phyloP scores from a whole-genome alignment of 30 jellyfish, hydroid and myxozoan species.

The Aurelia sp. region DNA sequence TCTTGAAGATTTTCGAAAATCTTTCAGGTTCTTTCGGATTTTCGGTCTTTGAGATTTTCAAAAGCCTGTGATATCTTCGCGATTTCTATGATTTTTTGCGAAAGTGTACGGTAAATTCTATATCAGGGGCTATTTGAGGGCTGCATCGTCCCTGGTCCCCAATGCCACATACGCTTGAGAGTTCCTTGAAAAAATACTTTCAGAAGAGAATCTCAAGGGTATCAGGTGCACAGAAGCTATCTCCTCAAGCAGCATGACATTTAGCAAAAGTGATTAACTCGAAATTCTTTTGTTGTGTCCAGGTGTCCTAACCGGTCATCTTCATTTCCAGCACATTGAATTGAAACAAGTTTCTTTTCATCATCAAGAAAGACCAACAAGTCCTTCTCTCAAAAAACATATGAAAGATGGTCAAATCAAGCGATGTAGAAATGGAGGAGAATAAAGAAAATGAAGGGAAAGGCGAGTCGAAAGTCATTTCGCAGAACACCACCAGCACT shows the following conservation, averaged over 20 bases:
- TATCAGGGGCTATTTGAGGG: too few relatives aligned
- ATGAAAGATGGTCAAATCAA: constrained; percentile 80
- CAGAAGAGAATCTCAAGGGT: too few relatives aligned
- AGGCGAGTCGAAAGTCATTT: constrained; percentile 29
- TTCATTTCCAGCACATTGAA: constrained; percentile 10
- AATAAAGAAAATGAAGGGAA: constrained; percentile 59
- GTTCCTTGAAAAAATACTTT: too few relatives aligned
- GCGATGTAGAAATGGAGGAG: constrained; percentile 70
- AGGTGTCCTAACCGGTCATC: constrained; percentile 67
- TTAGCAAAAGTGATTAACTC: constrained; percentile 2
- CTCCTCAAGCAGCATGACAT: constrained; percentile 44
- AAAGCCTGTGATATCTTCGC: too few relatives aligned
- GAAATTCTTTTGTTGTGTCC: constrained; percentile 62
- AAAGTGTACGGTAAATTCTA: too few relatives aligned
- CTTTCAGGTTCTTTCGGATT: too few relatives aligned
- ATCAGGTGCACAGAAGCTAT: neutral
- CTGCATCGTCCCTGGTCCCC: too few relatives aligned
- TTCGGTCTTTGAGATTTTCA: too few relatives aligned
- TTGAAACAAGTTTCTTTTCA: neutral
- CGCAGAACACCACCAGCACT: constrained; percentile 55
- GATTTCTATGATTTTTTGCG: too few relatives aligned
- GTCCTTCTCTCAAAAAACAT: neutral
- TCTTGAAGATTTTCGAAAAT: too few relatives aligned
- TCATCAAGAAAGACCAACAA: neutral
- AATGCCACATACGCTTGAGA: too few relatives aligned